Base-by-base conservation (phyloP, 2,113 vertebrate genomes). In the Zeus faber region DNA sequence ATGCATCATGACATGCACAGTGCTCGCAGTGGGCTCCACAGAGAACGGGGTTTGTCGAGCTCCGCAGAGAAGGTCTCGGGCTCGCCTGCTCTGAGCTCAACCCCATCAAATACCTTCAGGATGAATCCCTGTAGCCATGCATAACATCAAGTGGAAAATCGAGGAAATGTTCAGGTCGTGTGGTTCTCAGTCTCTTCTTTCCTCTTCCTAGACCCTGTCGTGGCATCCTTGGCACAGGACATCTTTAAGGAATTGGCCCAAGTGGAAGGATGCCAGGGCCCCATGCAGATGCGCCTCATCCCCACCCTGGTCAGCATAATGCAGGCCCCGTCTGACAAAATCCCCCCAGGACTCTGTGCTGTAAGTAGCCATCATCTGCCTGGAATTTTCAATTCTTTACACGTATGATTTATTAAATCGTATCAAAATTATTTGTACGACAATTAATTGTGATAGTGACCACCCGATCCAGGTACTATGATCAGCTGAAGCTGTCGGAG, bases 231-330 rank as follows among this genome's bases (percentile, higher is more conserved):
- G 83, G 94, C 95, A 50, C 95, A 98, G 85, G 97, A 98, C 82
- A 94, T 99, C 86, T 99, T 99, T 78, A 99, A 98, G 84, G 96
- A 98, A 64, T 85, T 99, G 74, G 93, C 96, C 31, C 96, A 97
- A 74, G 95, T 98, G 6, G 95, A 98, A 80, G 93, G 92, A 51
- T 98, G 97, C 70, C 97, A 98, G 80, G 93, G 90, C 44, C 93
- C 96, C 43, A 95, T 98, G 97, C 97, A 99, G 85, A 93, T 95
- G 91, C 90, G 96, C 27, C 91, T 99, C 54, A 98, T 99, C 62
- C 97, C 97, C 57, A 98, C 97, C 0, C 91, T 99, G 43, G 89
- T 97, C 88, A 98, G 95, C 92, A 99, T 98, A 77, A 98, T 99
- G 97, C 95, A 99, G 77, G 95, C 97, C 21, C 96, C 96, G 1